Evolutionary conservation across 92 coral and sea anemone genomes (phyloP), one percentile per base, ranked within the genome.

Genomic region (Siderastrea radians): DNA sequence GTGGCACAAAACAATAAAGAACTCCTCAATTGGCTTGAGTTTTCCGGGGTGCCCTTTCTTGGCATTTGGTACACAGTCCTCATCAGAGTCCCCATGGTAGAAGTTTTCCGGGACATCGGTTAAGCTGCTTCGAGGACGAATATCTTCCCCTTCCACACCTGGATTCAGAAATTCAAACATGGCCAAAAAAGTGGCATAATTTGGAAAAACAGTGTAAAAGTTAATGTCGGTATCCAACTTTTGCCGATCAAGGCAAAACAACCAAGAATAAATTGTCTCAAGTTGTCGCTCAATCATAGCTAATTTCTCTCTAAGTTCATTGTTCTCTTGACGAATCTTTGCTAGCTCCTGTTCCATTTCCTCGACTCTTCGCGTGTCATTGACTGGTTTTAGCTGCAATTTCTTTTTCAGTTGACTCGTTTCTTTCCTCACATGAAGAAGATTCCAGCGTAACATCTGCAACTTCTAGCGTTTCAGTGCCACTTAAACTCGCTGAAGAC

Each of bases 1-100:
- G 68, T 81, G 66, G 55, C 89, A 89, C 62, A 90, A 14, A 19
- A 85, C 90, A 16, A 81, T 79, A 78, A 90, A 90, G 70, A 84
- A 78, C 72, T 90, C 77, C 51, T 90, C 93, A 4, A 85, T 13
- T 2, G 90, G 81, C 81, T 48, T 79, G 15, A 85, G 72, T 86
- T 90, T 84, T 85, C 75, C 70, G 52, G 49, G 65, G 57, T 77
- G 8, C 72, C 89, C 87, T 68, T 53, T 69, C 82, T 89, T 89
- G 48, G 83, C 53, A 38, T 53, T 4, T 8, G 64, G 14, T 10
- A 43, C 10, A 5, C 74, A 74, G 4, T 84, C 53, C n/a, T 73
- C 74, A 8, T 75, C 65, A 50, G 52, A 78, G 6, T 84, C 88
- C 5, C 65, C 3, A 74, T 87, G 43, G 53, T 65, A 70, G 54